Conservation (phyloP, 2,888 invertebrate genomes). For the Baccha elongata region DNA sequence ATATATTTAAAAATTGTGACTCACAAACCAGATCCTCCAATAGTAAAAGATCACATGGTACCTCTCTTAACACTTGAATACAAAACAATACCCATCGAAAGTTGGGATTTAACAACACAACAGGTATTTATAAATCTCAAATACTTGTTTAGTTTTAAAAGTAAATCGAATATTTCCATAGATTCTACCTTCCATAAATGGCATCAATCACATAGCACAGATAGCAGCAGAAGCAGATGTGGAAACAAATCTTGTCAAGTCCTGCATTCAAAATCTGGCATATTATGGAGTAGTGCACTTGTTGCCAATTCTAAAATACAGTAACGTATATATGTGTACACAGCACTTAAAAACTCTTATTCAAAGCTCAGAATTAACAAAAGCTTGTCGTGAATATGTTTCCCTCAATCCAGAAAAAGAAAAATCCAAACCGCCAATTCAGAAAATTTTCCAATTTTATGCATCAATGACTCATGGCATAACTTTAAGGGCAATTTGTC, state of each 20-base stretch:
- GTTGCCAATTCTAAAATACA: constrained; percentile 92
- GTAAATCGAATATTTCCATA: constrained; percentile 38
- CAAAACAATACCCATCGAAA: constrained; percentile 86
- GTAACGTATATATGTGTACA: constrained; percentile 92
- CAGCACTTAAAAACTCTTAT: constrained; percentile 88
- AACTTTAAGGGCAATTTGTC: constrained; percentile 87
- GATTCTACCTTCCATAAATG: constrained; percentile 92
- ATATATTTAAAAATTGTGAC: constrained; percentile 94
- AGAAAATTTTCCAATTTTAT: constrained; percentile 84
- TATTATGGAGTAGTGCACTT: constrained; percentile 89
- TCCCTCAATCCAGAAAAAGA: constrained; percentile 80
- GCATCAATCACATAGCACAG: constrained; percentile 94
- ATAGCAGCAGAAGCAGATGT: constrained; percentile 96
- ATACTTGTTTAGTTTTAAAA: not conserved
- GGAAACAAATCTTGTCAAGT: constrained; percentile 96
- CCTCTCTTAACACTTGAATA: constrained; percentile 89
- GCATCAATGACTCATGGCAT: constrained; percentile 88
- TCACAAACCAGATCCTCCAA: constrained; percentile 90
- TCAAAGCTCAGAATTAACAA: constrained; percentile 86
- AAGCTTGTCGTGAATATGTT: constrained; percentile 86
- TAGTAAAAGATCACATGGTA: constrained; percentile 94
- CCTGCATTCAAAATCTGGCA: constrained; percentile 95
- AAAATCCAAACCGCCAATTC: constrained; percentile 79
- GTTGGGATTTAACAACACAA: constrained; percentile 97
- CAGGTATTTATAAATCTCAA: constrained; percentile 84